A percentile compares a stretch with the other conserved stretches of the same genome.
phyloP scores from a whole-genome alignment of 2,888 invertebrate species.

The Agrochola circellaris region DNA sequence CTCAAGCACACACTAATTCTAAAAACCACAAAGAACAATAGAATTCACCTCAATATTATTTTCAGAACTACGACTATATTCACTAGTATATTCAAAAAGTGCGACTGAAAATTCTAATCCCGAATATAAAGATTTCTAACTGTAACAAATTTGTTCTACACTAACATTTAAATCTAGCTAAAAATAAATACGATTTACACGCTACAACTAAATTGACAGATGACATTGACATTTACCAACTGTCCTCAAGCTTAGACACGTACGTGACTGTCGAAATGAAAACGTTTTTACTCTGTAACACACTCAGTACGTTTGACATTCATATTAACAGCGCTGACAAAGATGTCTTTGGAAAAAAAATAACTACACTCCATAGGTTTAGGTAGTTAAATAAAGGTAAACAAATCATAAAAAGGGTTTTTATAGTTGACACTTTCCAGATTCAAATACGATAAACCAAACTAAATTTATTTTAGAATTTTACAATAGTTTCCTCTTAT shows the following conservation, averaged over 20 bases:
- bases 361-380: no score
- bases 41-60: not conserved
- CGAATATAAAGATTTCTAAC: not conserved
- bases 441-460: no score
- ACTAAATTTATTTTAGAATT: no score
- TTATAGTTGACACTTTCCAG: no score
- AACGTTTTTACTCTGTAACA: conserved; percentile 54
- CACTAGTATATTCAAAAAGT: conserved; percentile 2
- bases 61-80: not conserved
- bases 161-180: conserved; percentile 50
- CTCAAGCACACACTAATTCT: not conserved
- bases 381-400: no score
- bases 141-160: conserved; percentile 26
- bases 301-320: conserved; percentile 55
- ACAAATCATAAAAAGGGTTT: no score
- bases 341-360: conserved; percentile 48
- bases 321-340: conserved; percentile 39
- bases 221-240: conserved; percentile 60
- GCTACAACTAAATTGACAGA: conserved; percentile 48
- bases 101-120: conserved; percentile 15
- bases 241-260: conserved; percentile 16
- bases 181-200: conserved; percentile 50
- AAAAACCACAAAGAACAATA: not conserved
- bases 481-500: no score
- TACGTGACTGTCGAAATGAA: conserved; percentile 43